These are phyloP conservation scores for Muscicapa adusta DNA, from an alignment of 2,113 vertebrate species.

Conservation along the genomic window DNA sequence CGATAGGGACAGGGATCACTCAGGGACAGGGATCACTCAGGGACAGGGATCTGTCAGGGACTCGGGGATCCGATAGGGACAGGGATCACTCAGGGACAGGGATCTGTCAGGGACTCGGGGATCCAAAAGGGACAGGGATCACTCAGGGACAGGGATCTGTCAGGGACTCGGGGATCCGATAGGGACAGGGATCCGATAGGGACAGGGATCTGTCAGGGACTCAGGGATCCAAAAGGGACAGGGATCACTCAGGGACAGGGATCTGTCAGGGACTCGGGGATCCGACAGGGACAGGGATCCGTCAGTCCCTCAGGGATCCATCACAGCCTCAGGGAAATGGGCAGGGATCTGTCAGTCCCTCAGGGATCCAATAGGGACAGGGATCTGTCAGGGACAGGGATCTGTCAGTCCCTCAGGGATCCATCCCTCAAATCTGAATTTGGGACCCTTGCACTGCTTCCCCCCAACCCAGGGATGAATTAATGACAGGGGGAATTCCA, in stretches of 20 bases:
- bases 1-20: too few relatives aligned
- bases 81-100: too few relatives aligned
- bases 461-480: too few relatives aligned
- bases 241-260: not conserved
- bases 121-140: too few relatives aligned
- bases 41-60: not conserved
- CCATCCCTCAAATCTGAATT: not conserved
- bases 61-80: too few relatives aligned
- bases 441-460: fast-evolving
- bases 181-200: not conserved
- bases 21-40: too few relatives aligned
- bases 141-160: too few relatives aligned
- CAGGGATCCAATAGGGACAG: not conserved
- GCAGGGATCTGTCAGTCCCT: too few relatives aligned
- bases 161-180: too few relatives aligned
- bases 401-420: not conserved
- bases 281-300: not conserved
- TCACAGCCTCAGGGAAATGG: too few relatives aligned
- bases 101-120: not conserved
- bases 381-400: not conserved
- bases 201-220: not conserved
- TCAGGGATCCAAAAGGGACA: not conserved
- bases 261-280: not conserved
- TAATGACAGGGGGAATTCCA: not conserved
- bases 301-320: not conserved